A percentile compares a stretch with the other conserved stretches of the same genome.
Evolutionary conservation across 2,797 vertebrate genomes (phyloP).

Genomic region (Peromyscus eremicus): DNA sequence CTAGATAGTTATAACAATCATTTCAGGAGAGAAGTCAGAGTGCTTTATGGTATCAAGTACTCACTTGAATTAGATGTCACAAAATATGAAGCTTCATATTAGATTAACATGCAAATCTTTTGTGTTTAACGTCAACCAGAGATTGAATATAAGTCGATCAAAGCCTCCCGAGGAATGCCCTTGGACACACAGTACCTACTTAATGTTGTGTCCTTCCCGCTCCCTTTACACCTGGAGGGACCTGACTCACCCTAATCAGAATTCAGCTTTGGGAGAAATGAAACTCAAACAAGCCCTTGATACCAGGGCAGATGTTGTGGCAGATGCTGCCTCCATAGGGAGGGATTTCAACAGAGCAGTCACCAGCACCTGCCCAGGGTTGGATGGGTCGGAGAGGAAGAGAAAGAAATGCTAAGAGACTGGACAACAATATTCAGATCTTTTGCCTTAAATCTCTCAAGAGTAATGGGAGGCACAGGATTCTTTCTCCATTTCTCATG

Average conservation of each 20-base stretch:
- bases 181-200: background rate
- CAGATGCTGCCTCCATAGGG: background rate
- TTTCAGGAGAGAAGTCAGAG: background rate
- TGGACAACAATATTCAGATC: background rate
- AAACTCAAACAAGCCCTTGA: background rate
- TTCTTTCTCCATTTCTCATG: conserved; percentile 29
- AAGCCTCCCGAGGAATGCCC: background rate
- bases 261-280: conserved; percentile 19
- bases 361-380: background rate
- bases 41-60: background rate
- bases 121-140: conserved; percentile 9
- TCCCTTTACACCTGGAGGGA: background rate
- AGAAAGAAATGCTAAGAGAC: background rate
- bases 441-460: conserved; percentile 30
- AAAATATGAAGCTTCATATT: conserved; percentile 40
- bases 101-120: conserved; percentile 7
- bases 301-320: background rate
- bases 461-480: background rate
- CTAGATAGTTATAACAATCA: background rate
- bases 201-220: background rate
- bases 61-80: background rate
- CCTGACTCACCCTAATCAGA: background rate
- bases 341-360: background rate
- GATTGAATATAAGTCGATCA: background rate
- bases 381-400: background rate